phyloP scores from a whole-genome alignment of 2,888 invertebrate species.

The Calameuta idolon region DNA sequence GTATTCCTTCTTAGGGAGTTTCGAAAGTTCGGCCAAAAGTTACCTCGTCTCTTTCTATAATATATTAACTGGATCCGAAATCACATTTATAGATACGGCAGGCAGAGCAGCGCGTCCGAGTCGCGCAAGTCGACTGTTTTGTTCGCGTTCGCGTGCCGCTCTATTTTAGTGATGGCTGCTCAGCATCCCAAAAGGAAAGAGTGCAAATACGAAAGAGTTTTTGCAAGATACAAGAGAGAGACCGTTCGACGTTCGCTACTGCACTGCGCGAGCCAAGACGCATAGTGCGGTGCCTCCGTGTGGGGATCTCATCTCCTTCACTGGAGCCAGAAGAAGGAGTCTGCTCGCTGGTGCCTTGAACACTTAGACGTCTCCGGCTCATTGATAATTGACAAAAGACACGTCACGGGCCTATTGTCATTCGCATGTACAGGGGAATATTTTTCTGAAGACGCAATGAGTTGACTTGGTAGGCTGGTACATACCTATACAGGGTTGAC shows the following conservation, averaged over 20 bases:
- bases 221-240: constrained; percentile 23
- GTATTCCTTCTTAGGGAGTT: too few species aligned
- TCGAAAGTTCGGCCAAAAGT: too few species aligned
- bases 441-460: constrained; percentile 16
- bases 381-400: background rate
- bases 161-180: constrained; percentile 48
- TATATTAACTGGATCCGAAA: too few species aligned
- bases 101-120: background rate
- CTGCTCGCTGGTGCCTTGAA: constrained; percentile 25
- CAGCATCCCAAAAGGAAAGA: constrained; percentile 51
- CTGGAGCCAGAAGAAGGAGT: constrained; percentile 34
- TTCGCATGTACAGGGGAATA: too few species aligned
- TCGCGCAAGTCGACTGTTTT: constrained; percentile 27
- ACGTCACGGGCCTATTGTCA: background rate
- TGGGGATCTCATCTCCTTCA: background rate
- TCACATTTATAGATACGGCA: background rate
- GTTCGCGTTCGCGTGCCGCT: constrained; percentile 50
- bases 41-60: too few species aligned
- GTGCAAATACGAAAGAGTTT: constrained; percentile 34
- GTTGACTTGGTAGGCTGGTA: constrained; percentile 6
- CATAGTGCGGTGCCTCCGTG: too few species aligned
- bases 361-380: constrained; percentile 18
- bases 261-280: too few species aligned
- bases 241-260: too few species aligned
- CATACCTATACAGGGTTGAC: constrained; percentile 35